A percentile compares a stretch with the other conserved stretches of the same genome.
These are phyloP conservation scores for Pycnonotus jocosus DNA, from an alignment of 2,113 vertebrate species.

Conservation along the genomic window DNA sequence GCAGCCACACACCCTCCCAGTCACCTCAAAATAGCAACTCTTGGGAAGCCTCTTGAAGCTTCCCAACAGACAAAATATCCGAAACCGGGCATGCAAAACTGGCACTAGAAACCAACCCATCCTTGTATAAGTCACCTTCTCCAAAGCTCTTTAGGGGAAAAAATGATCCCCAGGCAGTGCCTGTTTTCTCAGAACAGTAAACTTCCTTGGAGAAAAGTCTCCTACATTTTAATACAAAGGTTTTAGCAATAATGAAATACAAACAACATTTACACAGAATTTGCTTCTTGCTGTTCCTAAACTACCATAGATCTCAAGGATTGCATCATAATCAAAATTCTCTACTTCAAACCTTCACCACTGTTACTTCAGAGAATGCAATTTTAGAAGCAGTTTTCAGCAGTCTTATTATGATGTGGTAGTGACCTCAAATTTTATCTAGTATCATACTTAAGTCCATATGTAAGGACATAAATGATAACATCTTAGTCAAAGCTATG, in stretches of 20 bases:
- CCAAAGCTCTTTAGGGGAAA: not conserved
- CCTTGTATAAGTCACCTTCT: accelerated
- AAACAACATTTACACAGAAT: not conserved
- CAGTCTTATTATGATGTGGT: not conserved
- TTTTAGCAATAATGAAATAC: not conserved
- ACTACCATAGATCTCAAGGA: not conserved
- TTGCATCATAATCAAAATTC: not conserved
- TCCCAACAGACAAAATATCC: accelerated
- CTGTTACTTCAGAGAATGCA: not conserved
- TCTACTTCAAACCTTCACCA: not conserved
- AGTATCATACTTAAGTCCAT: not conserved
- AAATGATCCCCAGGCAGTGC: not conserved
- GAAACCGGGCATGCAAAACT: not conserved
- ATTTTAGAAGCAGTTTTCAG: not conserved
- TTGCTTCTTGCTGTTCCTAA: not conserved
- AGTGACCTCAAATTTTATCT: not conserved
- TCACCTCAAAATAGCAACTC: not conserved
- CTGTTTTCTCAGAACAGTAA: not conserved
- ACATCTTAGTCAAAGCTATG: not conserved
- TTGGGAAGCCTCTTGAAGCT: not conserved
- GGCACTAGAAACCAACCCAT: not conserved
- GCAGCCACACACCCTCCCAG: not conserved
- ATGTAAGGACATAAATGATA: not conserved
- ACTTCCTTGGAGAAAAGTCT: not conserved
- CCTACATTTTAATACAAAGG: not conserved